Evolutionary conservation across 1,140 invertebrate genomes (phyloP).

Genomic region (Zaprionus ghesquierei): DNA sequence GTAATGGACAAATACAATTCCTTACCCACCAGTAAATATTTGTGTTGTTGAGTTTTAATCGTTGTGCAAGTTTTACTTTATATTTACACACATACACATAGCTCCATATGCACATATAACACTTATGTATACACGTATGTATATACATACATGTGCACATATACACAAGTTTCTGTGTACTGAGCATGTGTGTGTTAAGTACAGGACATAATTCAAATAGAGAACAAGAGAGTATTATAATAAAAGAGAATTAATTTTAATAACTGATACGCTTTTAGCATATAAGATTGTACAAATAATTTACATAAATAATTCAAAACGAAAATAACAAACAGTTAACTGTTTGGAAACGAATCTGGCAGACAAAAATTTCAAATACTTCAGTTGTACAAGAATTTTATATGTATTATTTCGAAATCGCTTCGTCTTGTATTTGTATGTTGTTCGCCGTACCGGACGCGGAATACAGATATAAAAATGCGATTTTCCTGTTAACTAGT

Average conservation of each 20-base stretch:
- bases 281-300: constrained; percentile 79
- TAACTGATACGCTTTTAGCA: constrained; percentile 79
- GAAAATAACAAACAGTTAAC: constrained; percentile 1
- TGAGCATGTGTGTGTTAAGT: constrained; percentile 48
- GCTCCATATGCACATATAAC: not conserved
- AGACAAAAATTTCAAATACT: constrained; percentile 8
- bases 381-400: constrained; percentile 6
- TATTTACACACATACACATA: constrained; percentile 14
- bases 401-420: constrained; percentile 4
- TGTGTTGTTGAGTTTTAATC: constrained; percentile 44
- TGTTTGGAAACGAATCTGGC: constrained; percentile 1
- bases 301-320: constrained; percentile 48
- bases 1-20: constrained; percentile 33
- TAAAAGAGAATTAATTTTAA: constrained; percentile 73
- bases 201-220: constrained; percentile 59
- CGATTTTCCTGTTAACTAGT: constrained; percentile 9
- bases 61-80: constrained; percentile 46
- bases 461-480: not conserved
- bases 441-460: constrained; percentile 34
- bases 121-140: not conserved
- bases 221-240: constrained; percentile 66
- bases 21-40: constrained; percentile 50
- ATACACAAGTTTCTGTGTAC: constrained; percentile 4
- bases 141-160: not conserved
- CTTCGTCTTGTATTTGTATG: constrained; percentile 15